Evolutionary conservation across 92 coral and sea anemone genomes (phyloP).

Genomic region (Galaxea fascicularis): DNA sequence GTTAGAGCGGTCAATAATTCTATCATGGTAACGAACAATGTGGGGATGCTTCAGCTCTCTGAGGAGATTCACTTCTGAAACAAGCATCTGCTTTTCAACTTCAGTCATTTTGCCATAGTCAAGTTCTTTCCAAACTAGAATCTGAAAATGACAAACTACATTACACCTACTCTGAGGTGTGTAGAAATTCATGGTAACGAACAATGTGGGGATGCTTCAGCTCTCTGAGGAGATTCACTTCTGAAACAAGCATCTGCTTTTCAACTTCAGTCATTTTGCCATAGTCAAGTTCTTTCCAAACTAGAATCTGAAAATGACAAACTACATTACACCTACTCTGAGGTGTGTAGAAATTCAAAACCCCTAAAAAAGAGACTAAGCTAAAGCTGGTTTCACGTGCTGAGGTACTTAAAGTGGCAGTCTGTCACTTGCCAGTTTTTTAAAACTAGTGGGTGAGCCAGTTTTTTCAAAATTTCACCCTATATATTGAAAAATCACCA

Average conservation of each 20-base stretch:
- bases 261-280: constrained; percentile 97
- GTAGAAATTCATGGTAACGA: constrained; percentile 75
- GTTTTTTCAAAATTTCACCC: too few relatives aligned
- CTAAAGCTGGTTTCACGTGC: too few relatives aligned
- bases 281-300: constrained; percentile 98
- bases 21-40: constrained; percentile 94
- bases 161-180: neutral
- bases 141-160: constrained; percentile 35
- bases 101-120: constrained; percentile 99
- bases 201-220: constrained; percentile 96
- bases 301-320: constrained; percentile 69
- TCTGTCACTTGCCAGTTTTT: too few relatives aligned
- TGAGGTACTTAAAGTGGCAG: too few relatives aligned
- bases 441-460: too few relatives aligned
- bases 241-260: constrained; percentile 97
- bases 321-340: neutral
- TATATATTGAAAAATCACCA: too few relatives aligned
- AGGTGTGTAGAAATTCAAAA: neutral
- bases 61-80: constrained; percentile 95
- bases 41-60: constrained; percentile 97
- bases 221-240: constrained; percentile 95
- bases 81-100: constrained; percentile 94
- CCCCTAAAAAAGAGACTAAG: neutral
- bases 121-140: constrained; percentile 95
- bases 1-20: constrained; percentile 90